Evolutionary conservation across 2,113 vertebrate genomes (phyloP), one percentile per base, ranked within the genome.

Genomic region (Podarcis muralis): DNA sequence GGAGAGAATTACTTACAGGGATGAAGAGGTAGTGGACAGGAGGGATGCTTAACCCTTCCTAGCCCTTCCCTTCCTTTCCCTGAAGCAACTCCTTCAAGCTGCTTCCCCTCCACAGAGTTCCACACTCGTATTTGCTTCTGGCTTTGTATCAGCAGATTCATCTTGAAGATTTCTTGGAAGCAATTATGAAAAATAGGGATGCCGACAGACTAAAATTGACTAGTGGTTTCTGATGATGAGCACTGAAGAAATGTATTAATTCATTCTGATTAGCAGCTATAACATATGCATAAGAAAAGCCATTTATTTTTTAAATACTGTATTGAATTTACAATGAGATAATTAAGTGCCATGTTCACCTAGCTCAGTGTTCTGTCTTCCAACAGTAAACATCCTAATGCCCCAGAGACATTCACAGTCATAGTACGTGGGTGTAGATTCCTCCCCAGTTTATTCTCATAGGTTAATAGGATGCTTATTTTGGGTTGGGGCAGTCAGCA

Each of bases 401-500:
- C 77, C 59, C 62, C n/a, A 32, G 72, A 57, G 35, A 35, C 7
- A 77, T 75, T 78, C 74, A 7, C 15, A 82, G 32, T 80, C 40
- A 8, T 69, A 68, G 22, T 9, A 20, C 1, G 65, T 12, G 30
- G 13, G 43, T 71, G 23, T 48, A 30, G 5, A 71, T 81, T 74
- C 90, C 89, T 87, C 87, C 27, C 87, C 62, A 30, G 9, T 93
- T 86, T 72, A 87, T 94, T 89, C 75, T 82, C 62, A 81, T 86
- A 30, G 66, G 32, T 72, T 83, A 79, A 75, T 65, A 94, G 90
- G 75, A 89, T 92, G 87, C 94, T 94, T 95, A 89, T 92, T 90
- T 23, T 82, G 23, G 12, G 13, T 18, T 66, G 23, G 37, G 66
- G 72, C 23, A 15, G 69, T 83, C 25, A 23, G n/a, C 76, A 0